A percentile compares a stretch with the other conserved stretches of the same genome.
These are phyloP conservation scores for Panagrolaimus sp. DNA, from an alignment of 1,140 invertebrate genomes.

Conservation along the genomic window DNA sequence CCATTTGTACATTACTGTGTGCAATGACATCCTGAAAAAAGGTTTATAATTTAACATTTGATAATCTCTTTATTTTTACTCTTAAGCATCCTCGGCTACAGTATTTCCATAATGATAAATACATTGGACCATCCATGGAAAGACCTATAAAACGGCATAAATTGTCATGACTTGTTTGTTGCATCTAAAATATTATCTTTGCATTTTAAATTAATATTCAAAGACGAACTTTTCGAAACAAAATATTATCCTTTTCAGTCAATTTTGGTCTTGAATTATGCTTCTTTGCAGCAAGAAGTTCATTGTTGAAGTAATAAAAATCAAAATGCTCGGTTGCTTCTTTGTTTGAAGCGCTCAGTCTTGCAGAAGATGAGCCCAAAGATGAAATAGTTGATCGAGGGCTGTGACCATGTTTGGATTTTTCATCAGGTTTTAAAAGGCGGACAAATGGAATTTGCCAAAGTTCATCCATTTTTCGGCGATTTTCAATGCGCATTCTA, in stretches of 20 bases:
- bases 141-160: conserved; percentile 18
- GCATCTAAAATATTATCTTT: conserved; percentile 8
- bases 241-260: conserved; percentile 4
- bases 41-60: not conserved
- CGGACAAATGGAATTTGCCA: conserved; percentile 20
- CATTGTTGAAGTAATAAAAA: conserved; percentile 12
- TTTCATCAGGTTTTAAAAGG: conserved; percentile 11
- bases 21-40: not conserved
- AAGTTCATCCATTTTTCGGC: conserved; percentile 8
- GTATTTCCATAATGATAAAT: conserved; percentile 9
- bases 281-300: conserved; percentile 8
- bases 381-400: not conserved
- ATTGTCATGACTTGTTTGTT: conserved; percentile 15
- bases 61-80: conserved; percentile 31
- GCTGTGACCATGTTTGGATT: conserved; percentile 5
- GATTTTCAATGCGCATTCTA: conserved; percentile 9
- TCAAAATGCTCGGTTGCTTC: conserved; percentile 7
- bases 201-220: not conserved
- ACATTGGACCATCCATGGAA: not conserved
- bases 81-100: not conserved
- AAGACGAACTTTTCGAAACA: conserved; percentile 3
- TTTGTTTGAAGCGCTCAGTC: conserved; percentile 10
- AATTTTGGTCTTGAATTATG: not conserved
- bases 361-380: not conserved
- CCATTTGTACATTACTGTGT: not conserved